These are phyloP conservation scores for Poeciliopsis turrubarensis DNA, from an alignment of 2,113 vertebrate genomes.

Conservation along the genomic window DNA sequence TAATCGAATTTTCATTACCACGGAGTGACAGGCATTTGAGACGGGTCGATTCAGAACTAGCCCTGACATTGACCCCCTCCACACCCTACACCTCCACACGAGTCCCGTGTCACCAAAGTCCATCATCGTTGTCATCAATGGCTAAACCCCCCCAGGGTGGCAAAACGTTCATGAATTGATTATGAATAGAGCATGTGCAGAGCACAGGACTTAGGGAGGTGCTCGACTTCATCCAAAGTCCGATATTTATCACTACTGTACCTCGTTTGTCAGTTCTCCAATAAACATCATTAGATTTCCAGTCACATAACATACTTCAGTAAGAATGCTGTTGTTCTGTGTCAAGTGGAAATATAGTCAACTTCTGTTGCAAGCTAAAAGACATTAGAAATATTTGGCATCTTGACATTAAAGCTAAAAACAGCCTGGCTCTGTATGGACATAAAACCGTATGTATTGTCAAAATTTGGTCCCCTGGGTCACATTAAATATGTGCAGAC, in stretches of 20 bases:
- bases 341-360: constrained; percentile 18
- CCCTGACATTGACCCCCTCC: constrained; percentile 73
- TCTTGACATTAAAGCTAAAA: not conserved
- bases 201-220: constrained; percentile 24
- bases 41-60: constrained; percentile 67
- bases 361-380: constrained; percentile 2
- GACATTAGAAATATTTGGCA: constrained; percentile 1
- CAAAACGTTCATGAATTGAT: constrained; percentile 57
- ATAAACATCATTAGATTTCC: constrained; percentile 34
- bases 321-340: constrained; percentile 14
- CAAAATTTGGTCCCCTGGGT: not conserved
- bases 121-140: constrained; percentile 62
- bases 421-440: not conserved
- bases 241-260: constrained; percentile 43
- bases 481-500: not conserved
- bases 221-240: constrained; percentile 55
- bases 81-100: not conserved
- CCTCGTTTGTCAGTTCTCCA: constrained; percentile 55
- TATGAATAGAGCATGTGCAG: constrained; percentile 24
- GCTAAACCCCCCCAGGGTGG: constrained; percentile 15
- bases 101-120: constrained; percentile 45
- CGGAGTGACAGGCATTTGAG: constrained; percentile 47
- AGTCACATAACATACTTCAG: constrained; percentile 29
- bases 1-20: constrained; percentile 70
- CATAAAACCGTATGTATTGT: not conserved